phyloP scores from a whole-genome alignment of 92 coral and sea anemone species.

The Siderastrea siderea region DNA sequence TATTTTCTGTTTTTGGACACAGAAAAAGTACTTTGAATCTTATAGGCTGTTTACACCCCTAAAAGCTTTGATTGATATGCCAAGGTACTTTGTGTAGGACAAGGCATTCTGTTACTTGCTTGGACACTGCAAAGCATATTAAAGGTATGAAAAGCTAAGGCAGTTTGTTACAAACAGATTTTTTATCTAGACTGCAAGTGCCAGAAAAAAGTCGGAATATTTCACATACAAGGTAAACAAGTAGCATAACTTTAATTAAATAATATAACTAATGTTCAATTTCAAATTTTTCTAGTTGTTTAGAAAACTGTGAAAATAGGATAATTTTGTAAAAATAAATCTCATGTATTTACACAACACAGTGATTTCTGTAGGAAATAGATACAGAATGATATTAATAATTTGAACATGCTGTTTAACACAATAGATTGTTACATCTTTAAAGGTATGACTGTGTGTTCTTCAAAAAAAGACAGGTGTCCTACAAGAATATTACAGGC shows the following conservation, averaged over 20 bases:
- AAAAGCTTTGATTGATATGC: slow-evolving; percentile 32
- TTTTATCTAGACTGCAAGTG: slow-evolving; percentile 39
- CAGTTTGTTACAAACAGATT: slow-evolving; percentile 41
- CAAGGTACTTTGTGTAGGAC: slow-evolving; percentile 22
- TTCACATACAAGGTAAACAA: slow-evolving; percentile 44
- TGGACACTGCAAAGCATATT: slow-evolving; percentile 14
- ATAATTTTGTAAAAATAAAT: not conserved
- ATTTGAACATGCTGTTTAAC: not conserved
- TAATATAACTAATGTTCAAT: slow-evolving; percentile 15
- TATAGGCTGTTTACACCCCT: not conserved
- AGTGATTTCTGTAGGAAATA: slow-evolving; percentile 15
- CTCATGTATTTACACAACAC: not conserved
- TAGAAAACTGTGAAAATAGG: slow-evolving; percentile 5
- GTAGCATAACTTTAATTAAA: slow-evolving; percentile 23
- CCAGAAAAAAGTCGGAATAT: slow-evolving; percentile 22
- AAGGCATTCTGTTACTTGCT: slow-evolving; percentile 24
- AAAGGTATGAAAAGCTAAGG: slow-evolving; percentile 23
- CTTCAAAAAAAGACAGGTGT: slow-evolving; percentile 19
- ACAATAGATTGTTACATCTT: slow-evolving; percentile 3
- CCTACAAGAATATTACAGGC: not conserved
- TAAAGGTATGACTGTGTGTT: slow-evolving; percentile 20
- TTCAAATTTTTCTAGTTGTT: slow-evolving; percentile 3
- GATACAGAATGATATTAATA: not conserved
- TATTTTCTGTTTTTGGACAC: no score
- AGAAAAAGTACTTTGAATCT: no score